A percentile compares a stretch with the other conserved stretches of the same genome.
phyloP scores from a whole-genome alignment of 2,888 invertebrate species.

The Habrosyne pyritoides region DNA sequence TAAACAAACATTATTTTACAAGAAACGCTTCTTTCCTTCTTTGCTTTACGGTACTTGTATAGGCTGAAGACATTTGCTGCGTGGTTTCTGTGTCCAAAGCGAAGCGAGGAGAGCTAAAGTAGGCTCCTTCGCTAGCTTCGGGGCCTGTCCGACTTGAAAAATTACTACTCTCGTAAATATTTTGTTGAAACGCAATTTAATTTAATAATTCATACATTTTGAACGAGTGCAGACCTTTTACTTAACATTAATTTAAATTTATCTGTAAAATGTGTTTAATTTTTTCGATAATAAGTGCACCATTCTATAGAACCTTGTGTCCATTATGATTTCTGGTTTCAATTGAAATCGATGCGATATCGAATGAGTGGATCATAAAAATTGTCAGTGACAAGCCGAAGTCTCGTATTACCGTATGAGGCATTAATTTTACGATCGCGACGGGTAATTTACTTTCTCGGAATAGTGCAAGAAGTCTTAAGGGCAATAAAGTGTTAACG shows the following conservation, averaged over 20 bases:
- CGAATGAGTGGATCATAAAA: slow-evolving; percentile 73
- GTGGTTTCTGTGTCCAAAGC: slow-evolving; percentile 30
- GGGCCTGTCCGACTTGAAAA: slow-evolving; percentile 67
- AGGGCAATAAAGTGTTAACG: slow-evolving; percentile 74
- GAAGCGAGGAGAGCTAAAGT: slow-evolving; percentile 33
- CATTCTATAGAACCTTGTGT: background rate
- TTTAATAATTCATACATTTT: slow-evolving; percentile 65
- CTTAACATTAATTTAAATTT: slow-evolving; percentile 19
- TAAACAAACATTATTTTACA: slow-evolving; percentile 35
- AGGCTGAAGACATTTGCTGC: background rate
- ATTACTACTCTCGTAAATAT: slow-evolving; percentile 74
- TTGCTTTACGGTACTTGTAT: background rate
- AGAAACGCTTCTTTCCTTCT: slow-evolving; percentile 5
- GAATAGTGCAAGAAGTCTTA: slow-evolving; percentile 74
- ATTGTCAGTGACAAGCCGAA: slow-evolving; percentile 70
- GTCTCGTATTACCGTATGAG: slow-evolving; percentile 74
- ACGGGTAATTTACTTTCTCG: slow-evolving; percentile 76
- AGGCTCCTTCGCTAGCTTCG: slow-evolving; percentile 48
- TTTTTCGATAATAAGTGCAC: background rate
- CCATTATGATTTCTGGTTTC: slow-evolving; percentile 15
- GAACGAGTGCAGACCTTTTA: slow-evolving; percentile 41
- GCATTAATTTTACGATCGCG: slow-evolving; percentile 77
- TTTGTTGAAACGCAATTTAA: slow-evolving; percentile 72
- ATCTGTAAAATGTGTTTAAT: slow-evolving; percentile 17
- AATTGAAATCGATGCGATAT: slow-evolving; percentile 50